These are phyloP conservation scores for Chrysemys picta DNA, from an alignment of 2,113 vertebrate species.

Conservation along the genomic window DNA sequence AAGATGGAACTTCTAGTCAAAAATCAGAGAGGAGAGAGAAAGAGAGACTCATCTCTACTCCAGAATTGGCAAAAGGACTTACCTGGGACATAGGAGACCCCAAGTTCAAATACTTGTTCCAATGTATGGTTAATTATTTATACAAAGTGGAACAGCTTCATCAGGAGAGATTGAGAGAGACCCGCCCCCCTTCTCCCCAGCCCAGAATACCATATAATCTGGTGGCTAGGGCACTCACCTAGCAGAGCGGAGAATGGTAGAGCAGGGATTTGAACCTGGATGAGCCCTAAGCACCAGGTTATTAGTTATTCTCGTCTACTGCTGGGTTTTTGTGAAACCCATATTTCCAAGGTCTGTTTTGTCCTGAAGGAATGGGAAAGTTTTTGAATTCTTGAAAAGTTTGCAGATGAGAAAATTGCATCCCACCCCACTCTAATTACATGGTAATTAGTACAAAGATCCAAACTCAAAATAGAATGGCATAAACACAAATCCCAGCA, in stretches of 20 bases:
- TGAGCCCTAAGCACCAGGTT: neutral
- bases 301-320: neutral
- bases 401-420: neutral
- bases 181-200: neutral
- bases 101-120: neutral
- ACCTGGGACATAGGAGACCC: neutral
- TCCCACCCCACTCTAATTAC: neutral
- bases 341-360: neutral
- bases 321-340: neutral
- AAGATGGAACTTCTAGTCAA: neutral
- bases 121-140: neutral
- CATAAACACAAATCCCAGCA: conserved; percentile 24
- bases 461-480: conserved; percentile 25
- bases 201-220: neutral
- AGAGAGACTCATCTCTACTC: neutral
- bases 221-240: neutral
- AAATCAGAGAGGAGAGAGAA: too few species aligned
- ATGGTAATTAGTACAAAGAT: conserved; percentile 31
- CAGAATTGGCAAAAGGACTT: neutral
- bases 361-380: neutral
- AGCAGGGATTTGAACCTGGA: neutral
- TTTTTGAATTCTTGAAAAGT: neutral
- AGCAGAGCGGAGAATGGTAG: neutral
- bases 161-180: neutral
- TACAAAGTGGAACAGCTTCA: neutral